Percentiles rank a stretch among this genome's conserved stretches.
Conservation (phyloP, 1,140 invertebrate species). For the Chymomyza costata region DNA sequence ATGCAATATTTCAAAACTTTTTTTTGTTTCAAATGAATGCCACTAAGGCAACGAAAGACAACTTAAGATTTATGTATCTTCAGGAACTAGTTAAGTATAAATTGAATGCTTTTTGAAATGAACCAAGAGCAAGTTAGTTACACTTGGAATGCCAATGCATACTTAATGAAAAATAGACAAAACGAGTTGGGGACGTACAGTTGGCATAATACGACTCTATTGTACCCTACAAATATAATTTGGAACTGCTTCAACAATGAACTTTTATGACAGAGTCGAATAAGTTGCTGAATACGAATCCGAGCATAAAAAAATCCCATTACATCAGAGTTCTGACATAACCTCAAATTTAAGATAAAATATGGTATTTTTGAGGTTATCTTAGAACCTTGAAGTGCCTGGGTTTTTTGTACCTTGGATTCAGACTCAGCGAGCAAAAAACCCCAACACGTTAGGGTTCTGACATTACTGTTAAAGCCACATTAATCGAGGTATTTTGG, state of each 20-base stretch:
- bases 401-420: background rate
- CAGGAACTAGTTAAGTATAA: constrained; percentile 63
- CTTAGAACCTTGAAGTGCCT: too few relatives aligned
- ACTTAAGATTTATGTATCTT: constrained; percentile 58
- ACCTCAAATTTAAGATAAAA: background rate
- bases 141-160: constrained; percentile 35
- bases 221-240: too few relatives aligned
- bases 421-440: too few relatives aligned
- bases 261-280: too few relatives aligned
- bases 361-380: background rate
- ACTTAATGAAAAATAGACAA: background rate
- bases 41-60: too few relatives aligned
- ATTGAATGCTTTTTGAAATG: constrained; percentile 69
- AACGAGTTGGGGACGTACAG: background rate
- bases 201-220: too few relatives aligned
- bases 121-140: constrained; percentile 55
- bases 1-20: too few relatives aligned
- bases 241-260: too few relatives aligned
- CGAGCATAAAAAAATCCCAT: too few relatives aligned
- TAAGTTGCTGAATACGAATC: too few relatives aligned
- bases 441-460: background rate
- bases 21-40: too few relatives aligned
- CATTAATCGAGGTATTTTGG: background rate
- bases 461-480: background rate
- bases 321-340: too few relatives aligned